phyloP scores from a whole-genome alignment of 2,113 vertebrate species.

The Columba livia region DNA sequence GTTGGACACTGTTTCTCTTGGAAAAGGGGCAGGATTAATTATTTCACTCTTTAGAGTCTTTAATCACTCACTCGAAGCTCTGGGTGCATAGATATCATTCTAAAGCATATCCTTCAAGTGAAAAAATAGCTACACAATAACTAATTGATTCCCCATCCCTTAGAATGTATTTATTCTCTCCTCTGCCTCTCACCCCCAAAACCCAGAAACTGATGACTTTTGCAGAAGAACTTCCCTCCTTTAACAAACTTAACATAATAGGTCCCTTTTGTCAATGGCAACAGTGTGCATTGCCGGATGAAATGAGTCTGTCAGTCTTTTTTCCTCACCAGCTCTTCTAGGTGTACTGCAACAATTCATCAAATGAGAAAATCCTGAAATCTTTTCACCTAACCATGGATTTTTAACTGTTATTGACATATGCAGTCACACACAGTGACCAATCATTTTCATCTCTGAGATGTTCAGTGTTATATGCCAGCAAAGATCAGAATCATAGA shows the following conservation, averaged over 20 bases:
- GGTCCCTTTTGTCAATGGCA: background rate
- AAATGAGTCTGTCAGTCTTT: background rate
- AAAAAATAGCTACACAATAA: background rate
- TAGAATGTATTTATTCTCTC: background rate
- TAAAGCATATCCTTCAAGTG: background rate
- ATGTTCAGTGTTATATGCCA: background rate
- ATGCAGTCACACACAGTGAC: background rate
- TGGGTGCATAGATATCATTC: background rate
- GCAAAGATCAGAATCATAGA: rapidly evolving
- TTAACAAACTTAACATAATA: background rate
- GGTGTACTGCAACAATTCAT: background rate
- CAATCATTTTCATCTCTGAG: background rate
- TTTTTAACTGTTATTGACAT: background rate
- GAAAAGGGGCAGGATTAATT: background rate
- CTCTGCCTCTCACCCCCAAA: background rate
- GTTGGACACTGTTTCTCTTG: background rate
- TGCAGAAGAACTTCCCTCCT: background rate
- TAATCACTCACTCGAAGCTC: background rate
- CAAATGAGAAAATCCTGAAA: background rate
- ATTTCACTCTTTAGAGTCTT: background rate
- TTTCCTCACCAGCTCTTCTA: background rate
- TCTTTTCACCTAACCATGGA: background rate
- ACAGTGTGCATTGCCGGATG: background rate
- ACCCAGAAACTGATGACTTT: background rate
- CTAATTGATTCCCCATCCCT: background rate